Conservation (phyloP, 2,797 vertebrate genomes). For the Danio choprae region DNA sequence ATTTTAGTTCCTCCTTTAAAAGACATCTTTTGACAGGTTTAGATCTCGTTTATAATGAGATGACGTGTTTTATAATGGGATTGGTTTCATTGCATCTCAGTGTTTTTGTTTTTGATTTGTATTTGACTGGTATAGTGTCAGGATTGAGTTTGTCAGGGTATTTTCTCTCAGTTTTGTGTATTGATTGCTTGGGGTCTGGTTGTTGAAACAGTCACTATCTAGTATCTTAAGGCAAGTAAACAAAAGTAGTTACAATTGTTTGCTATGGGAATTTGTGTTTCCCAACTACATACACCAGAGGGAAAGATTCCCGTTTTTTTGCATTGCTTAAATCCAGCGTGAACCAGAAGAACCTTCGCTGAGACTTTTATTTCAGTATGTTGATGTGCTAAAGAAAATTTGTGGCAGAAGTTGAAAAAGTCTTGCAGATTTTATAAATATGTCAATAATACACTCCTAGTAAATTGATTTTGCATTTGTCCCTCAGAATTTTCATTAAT, state of each 20-base stretch:
- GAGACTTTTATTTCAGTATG: no score
- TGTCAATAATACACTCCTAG: no score
- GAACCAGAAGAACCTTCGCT: no score
- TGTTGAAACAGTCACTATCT: background rate
- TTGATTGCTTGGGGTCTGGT: background rate
- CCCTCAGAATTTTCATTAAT: no score
- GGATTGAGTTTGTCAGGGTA: background rate
- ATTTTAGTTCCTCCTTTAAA: constrained; percentile 2
- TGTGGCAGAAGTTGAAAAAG: background rate
- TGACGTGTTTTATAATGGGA: background rate
- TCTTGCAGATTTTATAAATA: no score
- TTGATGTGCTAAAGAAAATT: no score
- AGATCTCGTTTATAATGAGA: constrained; percentile 13
- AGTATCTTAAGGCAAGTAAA: background rate
- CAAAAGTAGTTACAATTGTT: background rate
- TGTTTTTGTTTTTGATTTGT: background rate
- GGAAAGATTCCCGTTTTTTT: background rate
- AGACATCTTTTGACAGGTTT: constrained; percentile 5
- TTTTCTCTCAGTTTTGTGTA: background rate
- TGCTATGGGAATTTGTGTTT: background rate
- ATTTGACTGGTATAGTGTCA: background rate
- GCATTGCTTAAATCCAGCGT: background rate
- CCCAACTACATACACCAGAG: background rate
- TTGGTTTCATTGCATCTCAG: background rate
- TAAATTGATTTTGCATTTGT: no score